Conservation (phyloP, 2,888 invertebrate species). For the Andrena hattorfiana region DNA sequence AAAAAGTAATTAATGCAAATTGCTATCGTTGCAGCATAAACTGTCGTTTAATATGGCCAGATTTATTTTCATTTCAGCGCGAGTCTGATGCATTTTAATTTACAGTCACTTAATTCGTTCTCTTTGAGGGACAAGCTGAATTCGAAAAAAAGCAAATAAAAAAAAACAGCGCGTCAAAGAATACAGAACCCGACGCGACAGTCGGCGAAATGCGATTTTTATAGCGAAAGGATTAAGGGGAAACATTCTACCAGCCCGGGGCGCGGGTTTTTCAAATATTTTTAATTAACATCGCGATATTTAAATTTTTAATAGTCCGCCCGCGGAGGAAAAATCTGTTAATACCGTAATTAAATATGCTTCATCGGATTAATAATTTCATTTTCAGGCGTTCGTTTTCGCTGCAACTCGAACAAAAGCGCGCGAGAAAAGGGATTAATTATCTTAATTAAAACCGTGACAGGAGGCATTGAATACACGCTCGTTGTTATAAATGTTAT, state of each 20-base stretch:
- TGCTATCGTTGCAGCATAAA: conserved; percentile 18
- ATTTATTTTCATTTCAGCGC: conserved; percentile 28
- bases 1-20: conserved; percentile 43
- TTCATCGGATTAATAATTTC: conserved; percentile 46
- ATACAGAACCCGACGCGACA: background rate
- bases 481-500: conserved; percentile 24
- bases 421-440: conserved; percentile 33
- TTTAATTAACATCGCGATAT: conserved; percentile 25
- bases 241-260: background rate
- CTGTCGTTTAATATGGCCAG: conserved; percentile 18
- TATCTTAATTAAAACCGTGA: conserved; percentile 52
- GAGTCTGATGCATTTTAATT: conserved; percentile 17
- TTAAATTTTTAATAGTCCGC: conserved; percentile 25
- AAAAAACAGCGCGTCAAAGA: background rate
- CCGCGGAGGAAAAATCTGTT: conserved; percentile 17
- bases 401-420: conserved; percentile 8
- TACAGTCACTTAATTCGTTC: background rate
- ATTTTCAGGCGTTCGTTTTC: conserved; percentile 31
- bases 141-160: conserved; percentile 8
- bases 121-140: conserved; percentile 3
- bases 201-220: conserved; percentile 12
- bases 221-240: background rate
- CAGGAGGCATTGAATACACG: conserved; percentile 19
- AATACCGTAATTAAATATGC: conserved; percentile 43
- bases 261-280: conserved; percentile 2